Conservation (phyloP, 2,888 invertebrate species). For the Stegana nigrithorax region DNA sequence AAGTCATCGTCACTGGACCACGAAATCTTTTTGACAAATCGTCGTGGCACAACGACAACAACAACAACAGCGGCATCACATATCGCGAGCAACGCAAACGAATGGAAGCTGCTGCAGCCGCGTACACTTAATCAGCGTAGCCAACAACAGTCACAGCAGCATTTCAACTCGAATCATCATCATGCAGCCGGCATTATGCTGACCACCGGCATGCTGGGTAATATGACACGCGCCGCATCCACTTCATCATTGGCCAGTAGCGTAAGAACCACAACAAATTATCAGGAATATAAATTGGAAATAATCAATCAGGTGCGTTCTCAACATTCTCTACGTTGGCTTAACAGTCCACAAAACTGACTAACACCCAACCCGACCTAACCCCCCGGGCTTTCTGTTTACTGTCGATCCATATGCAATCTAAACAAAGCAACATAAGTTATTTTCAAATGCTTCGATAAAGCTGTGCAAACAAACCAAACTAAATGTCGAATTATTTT, state of each 20-base stretch:
- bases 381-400: slow-evolving; percentile 12
- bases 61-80: slow-evolving; percentile 28
- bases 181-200: slow-evolving; percentile 7
- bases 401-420: slow-evolving; percentile 1
- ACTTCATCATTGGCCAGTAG: slow-evolving; percentile 63
- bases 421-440: too few relatives aligned
- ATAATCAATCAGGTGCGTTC: slow-evolving; percentile 60
- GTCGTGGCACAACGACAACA: slow-evolving; percentile 52
- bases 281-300: slow-evolving; percentile 66
- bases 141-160: too few relatives aligned
- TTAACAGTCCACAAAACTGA: too few relatives aligned
- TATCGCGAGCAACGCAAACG: not conserved
- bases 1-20: slow-evolving; percentile 61
- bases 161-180: not conserved
- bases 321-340: too few relatives aligned
- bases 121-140: too few relatives aligned
- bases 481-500: slow-evolving; percentile 20
- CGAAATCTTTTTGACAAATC: slow-evolving; percentile 56
- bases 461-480: slow-evolving; percentile 58
- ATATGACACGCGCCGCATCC: slow-evolving; percentile 57
- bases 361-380: not conserved
- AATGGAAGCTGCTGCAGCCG: slow-evolving; percentile 1
- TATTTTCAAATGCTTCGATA: slow-evolving; percentile 19
- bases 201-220: slow-evolving; percentile 37
- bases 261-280: slow-evolving; percentile 57